Evolutionary conservation across 2,888 invertebrate species (phyloP), one percentile per base, ranked within the genome.

Genomic region (Melanostoma scalare): DNA sequence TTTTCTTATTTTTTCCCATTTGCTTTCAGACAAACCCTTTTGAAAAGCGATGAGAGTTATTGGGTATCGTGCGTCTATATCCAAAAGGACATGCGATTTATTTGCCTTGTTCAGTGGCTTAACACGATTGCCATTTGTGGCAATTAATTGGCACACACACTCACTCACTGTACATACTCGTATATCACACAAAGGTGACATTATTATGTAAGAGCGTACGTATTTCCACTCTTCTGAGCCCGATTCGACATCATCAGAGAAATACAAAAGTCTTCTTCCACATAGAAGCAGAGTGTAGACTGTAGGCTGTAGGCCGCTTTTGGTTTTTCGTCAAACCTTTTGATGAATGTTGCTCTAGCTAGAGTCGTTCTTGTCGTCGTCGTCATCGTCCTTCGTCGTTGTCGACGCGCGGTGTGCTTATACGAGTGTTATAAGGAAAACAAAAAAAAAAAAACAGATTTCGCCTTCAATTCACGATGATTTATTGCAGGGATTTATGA

Each of bases 401-500:
- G 42, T 36, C 60, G 42, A 63, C 52, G 35, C 30, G 36, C 20
- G 20, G 31, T 42, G 61, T 33, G 52, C 44, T 38, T 33, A 1
- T 20, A 1, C 20, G 20, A 20, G 20, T 20, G 20, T 20, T 20
- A 20, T 33, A 44, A 33, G 30, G 4, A 36, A 36, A 46, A 35
- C 33, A n/a, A 20, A 61, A n/a, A 68, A 61, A 35, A 36, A 30
- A 36, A 44, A 44, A 74, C 74, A 58, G 81, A 76, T 71, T 73
- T 72, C 48, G 48, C 72, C 72, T 73, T 82, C 67, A 73, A 81
- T 72, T 77, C 67, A 31, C 46, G 63, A 77, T 82, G 81, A 82
- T 82, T 82, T 82, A 82, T 82, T 82, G 68, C 77, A 33, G 67
- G 72, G 81, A 82, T 82, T 77, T 77, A 82, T 82, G 81, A 82